phyloP scores from a whole-genome alignment of 2,113 vertebrate genomes.

The Pluvialis apricaria region DNA sequence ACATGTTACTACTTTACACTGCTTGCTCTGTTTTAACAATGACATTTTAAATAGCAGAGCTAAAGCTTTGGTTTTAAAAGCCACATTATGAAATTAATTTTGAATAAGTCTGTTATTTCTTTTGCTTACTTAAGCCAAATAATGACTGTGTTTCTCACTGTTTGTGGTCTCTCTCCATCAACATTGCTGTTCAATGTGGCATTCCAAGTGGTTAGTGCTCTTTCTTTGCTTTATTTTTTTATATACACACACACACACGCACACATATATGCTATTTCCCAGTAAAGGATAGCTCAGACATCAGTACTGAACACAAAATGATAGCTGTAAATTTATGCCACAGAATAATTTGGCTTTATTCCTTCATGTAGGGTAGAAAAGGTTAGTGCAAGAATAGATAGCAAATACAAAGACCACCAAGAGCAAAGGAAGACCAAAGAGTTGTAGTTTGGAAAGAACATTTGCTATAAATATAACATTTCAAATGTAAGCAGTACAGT shows the following conservation, averaged over 20 bases:
- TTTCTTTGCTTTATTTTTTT: background rate
- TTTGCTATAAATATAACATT: background rate
- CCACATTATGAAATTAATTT: background rate
- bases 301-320: background rate
- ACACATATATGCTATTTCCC: background rate
- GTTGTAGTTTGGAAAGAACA: background rate
- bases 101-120: background rate
- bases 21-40: background rate
- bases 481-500: background rate
- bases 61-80: background rate
- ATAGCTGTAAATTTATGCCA: background rate
- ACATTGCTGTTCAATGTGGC: background rate
- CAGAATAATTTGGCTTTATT: background rate
- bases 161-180: background rate
- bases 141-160: background rate
- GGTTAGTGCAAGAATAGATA: background rate
- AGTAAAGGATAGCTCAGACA: background rate
- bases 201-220: background rate
- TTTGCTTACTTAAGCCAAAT: background rate
- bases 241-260: accelerated
- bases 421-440: background rate
- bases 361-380: background rate
- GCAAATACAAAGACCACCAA: background rate
- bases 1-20: background rate
- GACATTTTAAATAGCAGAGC: background rate